Evolutionary conservation across 2,113 vertebrate genomes (phyloP).

Genomic region (Brachyhypopomus occidentalis): DNA sequence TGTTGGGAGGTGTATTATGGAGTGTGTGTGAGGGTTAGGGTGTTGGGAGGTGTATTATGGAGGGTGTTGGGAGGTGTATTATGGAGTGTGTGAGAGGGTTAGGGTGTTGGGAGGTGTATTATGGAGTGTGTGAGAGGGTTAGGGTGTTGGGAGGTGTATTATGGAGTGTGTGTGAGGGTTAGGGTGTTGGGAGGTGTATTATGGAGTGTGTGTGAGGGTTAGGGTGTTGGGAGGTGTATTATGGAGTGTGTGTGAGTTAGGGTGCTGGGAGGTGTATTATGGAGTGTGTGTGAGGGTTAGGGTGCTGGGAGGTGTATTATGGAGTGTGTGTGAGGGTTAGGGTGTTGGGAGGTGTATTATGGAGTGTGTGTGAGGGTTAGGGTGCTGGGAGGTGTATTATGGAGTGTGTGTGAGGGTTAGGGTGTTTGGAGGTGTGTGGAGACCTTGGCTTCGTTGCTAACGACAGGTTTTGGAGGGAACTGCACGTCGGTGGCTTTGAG

Average conservation of each 20-base stretch:
- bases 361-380: too few species aligned
- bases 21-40: too few species aligned
- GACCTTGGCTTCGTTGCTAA: constrained; percentile 99
- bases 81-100: too few species aligned
- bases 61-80: background rate
- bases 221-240: too few species aligned
- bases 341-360: background rate
- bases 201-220: too few species aligned
- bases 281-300: too few species aligned
- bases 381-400: too few species aligned
- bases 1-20: background rate
- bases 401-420: background rate
- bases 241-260: background rate
- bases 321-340: background rate
- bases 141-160: background rate
- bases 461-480: constrained; percentile 98
- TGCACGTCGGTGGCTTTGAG: constrained; percentile 99
- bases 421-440: background rate
- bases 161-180: too few species aligned
- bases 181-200: background rate
- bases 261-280: background rate
- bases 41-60: too few species aligned
- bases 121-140: background rate
- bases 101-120: too few species aligned
- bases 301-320: too few species aligned